Percentiles rank a stretch among this genome's conserved stretches.
phyloP scores from a whole-genome alignment of 2,113 vertebrate species.

The cat (Felis catus) region DNA sequence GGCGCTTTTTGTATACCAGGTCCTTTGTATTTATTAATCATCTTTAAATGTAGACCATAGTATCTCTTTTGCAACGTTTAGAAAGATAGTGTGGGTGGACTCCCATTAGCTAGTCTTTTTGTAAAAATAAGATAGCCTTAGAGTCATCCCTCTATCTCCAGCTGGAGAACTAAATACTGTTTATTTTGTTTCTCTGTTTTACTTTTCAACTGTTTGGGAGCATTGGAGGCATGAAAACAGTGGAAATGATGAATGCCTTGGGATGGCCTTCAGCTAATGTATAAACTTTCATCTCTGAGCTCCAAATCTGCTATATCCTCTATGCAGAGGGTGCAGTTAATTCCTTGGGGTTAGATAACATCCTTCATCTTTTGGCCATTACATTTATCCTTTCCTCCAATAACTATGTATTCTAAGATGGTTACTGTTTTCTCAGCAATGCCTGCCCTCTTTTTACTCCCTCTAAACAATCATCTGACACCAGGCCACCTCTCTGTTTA shows the following conservation, averaged over 20 bases:
- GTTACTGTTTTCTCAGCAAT: background rate
- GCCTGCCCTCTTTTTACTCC: background rate
- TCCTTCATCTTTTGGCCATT: background rate
- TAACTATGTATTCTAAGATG: background rate
- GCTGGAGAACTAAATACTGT: background rate
- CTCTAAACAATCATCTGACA: background rate
- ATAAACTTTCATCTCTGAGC: background rate
- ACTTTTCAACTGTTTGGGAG: background rate
- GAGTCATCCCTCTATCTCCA: background rate
- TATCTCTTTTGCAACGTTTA: background rate
- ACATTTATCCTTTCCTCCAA: background rate
- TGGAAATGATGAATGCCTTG: background rate
- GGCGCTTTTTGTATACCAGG: background rate
- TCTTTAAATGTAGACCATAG: background rate
- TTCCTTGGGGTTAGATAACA: background rate
- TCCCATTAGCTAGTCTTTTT: background rate
- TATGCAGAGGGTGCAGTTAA: background rate
- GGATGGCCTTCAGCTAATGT: background rate
- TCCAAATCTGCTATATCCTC: background rate
- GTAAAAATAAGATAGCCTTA: background rate
- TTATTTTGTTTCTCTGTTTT: background rate
- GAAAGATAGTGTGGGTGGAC: background rate
- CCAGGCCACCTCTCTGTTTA: background rate
- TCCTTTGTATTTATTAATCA: background rate
- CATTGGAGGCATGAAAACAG: background rate